These are phyloP conservation scores for Merluccius polli DNA, from an alignment of 2,797 vertebrate species.

Conservation along the genomic window DNA sequence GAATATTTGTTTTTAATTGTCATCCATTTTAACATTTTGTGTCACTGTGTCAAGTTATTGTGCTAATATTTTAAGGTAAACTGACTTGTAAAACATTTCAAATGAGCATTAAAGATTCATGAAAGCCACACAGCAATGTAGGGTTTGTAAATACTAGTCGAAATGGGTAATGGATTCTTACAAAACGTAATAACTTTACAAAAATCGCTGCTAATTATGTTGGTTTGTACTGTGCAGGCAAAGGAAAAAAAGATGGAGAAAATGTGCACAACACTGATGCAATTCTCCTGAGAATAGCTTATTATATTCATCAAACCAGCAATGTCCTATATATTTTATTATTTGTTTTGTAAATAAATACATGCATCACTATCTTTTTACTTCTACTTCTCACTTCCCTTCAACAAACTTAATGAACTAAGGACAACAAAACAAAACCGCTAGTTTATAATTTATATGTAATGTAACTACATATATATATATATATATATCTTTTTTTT, in stretches of 20 bases:
- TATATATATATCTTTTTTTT: neutral
- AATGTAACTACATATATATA: neutral
- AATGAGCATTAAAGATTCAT: neutral
- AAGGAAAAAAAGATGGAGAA: slow-evolving; percentile 10
- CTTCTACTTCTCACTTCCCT: slow-evolving; percentile 44
- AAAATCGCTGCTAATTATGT: slow-evolving; percentile 40
- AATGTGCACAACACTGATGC: slow-evolving; percentile 26
- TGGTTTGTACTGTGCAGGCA: slow-evolving; percentile 10
- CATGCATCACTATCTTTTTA: slow-evolving; percentile 49
- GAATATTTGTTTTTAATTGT: neutral
- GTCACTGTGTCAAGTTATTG: neutral
- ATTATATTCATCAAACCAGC: slow-evolving; percentile 52
- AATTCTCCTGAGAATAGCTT: slow-evolving; percentile 46
- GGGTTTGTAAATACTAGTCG: neutral
- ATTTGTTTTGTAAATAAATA: slow-evolving; percentile 57
- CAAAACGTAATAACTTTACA: slow-evolving; percentile 45
- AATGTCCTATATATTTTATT: slow-evolving; percentile 57
- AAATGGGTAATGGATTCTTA: slow-evolving; percentile 38
- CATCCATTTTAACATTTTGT: neutral
- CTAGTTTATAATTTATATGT: slow-evolving; percentile 58
- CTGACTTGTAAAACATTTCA: neutral
- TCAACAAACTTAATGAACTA: slow-evolving; percentile 42
- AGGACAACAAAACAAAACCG: slow-evolving; percentile 61
- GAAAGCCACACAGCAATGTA: neutral
- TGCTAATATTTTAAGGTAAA: neutral